Conservation (phyloP, 2,888 invertebrate genomes). For the Catocala nupta region DNA sequence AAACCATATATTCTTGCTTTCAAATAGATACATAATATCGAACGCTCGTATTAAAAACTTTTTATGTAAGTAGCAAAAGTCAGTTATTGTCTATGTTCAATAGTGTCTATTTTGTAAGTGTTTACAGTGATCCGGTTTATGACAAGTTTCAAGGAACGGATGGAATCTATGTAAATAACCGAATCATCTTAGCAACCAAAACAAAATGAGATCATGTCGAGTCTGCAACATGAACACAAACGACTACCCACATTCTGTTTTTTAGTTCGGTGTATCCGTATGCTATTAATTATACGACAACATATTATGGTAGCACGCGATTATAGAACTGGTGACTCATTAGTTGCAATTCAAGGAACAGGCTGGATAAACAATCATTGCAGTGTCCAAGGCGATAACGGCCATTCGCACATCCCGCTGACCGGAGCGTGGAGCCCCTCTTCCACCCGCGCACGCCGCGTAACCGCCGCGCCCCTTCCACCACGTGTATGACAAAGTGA, state of each 20-base stretch:
- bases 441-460: constrained; percentile 26
- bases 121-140: no score
- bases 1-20: neutral
- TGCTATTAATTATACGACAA: constrained; percentile 42
- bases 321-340: constrained; percentile 82
- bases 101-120: no score
- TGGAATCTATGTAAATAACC: neutral
- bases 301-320: constrained; percentile 61
- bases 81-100: no score
- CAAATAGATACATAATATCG: neutral
- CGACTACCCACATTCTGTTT: neutral
- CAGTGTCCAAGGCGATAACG: constrained; percentile 84
- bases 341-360: constrained; percentile 85
- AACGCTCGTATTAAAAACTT: no score
- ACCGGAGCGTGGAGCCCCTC: constrained; percentile 21
- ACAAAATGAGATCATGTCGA: neutral
- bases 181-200: neutral
- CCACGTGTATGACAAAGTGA: constrained; percentile 52
- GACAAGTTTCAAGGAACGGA: no score
- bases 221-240: neutral
- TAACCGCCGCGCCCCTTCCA: constrained; percentile 43
- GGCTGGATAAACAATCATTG: constrained; percentile 86
- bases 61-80: no score
- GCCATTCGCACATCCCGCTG: constrained; percentile 84
- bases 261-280: constrained; percentile 14